These are phyloP conservation scores for Apostichopus japonicus DNA, from an alignment of 35 echinoderm and acorn worm genomes.

Conservation along the genomic window DNA sequence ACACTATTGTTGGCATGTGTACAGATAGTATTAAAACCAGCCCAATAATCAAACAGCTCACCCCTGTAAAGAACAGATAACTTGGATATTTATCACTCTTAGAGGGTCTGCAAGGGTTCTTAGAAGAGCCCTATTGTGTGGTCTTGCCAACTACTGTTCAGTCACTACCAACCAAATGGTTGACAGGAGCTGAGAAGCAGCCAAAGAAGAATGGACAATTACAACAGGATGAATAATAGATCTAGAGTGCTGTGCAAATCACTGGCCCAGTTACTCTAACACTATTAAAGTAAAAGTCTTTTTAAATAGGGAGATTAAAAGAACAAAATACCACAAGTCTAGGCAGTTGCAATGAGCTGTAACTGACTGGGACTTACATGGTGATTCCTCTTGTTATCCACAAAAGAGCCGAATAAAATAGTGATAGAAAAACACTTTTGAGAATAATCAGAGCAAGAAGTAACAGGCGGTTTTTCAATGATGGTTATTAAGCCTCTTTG, in stretches of 20 bases:
- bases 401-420: neutral
- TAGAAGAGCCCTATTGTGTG: neutral
- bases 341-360: neutral
- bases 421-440: neutral
- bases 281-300: neutral
- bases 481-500: neutral
- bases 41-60: neutral
- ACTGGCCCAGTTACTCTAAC: neutral
- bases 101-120: neutral
- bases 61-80: neutral
- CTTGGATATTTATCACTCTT: constrained; percentile 23
- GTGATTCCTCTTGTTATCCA: neutral
- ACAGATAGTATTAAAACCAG: constrained; percentile 11
- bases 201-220: constrained; percentile 13
- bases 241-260: constrained; percentile 12
- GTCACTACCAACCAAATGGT: neutral
- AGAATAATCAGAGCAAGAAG: neutral
- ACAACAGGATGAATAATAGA: constrained; percentile 33
- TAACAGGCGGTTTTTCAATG: neutral
- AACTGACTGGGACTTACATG: neutral
- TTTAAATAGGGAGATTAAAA: constrained; percentile 13
- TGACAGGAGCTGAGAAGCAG: neutral
- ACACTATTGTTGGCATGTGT: neutral
- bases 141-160: neutral
- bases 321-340: constrained; percentile 39